Base-by-base conservation (phyloP, 2,797 vertebrate genomes). In the Lophius americanus region DNA sequence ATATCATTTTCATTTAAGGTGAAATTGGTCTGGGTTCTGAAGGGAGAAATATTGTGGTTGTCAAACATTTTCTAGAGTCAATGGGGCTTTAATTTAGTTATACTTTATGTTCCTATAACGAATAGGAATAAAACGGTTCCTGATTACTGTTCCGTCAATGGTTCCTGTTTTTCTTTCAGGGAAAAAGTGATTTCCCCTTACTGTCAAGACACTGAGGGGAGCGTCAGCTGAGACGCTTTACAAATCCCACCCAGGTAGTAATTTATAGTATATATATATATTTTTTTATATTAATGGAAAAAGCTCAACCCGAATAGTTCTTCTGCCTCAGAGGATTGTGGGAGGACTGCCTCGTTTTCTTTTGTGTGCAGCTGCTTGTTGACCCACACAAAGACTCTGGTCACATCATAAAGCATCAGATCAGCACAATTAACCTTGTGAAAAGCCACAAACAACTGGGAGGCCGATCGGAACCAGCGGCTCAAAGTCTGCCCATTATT, bases 141-240 rank as follows among this genome's bases (percentile, higher is more conserved):
- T 23, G 23, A 23, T 23, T 23, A 23, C 23, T 23, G 23, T 23
- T 23, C 23, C 23, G 23, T 23, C 23, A 23, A 23, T 2, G 23
- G 38, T 72, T 78, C 55, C 67, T 80, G 50, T 72, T 76, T 23
- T 53, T 68, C 37, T 38, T 7, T 60, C 1, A 11, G 46, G 51
- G 23, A 7, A 55, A 63, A 62, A 60, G 44, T 6, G 23, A 23
- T 23, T 23, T 23, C 8, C 13, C 13, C 56, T 60, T 38, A 6
- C 38, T 58, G 47, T 13, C 36, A 47, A 79, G 9, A 48, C 51
- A 57, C 46, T 48, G 23, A 44, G 33, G 3, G 33, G 52, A 67
- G 60, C 62, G 44, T 43, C 23, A 0, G 12, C 43, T 41, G 11
- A 14, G 37, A n/a, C 37, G 54, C 57, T 50, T 60, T 8, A 14